phyloP scores from a whole-genome alignment of 2,888 invertebrate species.

The Anoplius nigerrimus region DNA sequence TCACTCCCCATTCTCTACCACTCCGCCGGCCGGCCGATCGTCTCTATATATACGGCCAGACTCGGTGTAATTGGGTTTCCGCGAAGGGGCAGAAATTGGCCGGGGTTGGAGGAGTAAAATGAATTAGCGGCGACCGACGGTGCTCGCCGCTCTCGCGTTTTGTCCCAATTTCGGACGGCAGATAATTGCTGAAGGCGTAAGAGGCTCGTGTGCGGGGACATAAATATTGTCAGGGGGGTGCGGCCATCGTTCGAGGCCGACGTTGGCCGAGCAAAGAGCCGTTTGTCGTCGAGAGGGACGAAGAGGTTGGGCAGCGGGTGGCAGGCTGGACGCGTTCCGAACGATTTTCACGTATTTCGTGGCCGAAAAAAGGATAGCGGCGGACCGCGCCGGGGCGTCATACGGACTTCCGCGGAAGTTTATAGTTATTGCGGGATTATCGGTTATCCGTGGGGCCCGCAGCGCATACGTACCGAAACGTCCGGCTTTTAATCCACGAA shows the following conservation, averaged over 20 bases:
- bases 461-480: conserved; percentile 13
- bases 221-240: not conserved
- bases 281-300: too few species aligned
- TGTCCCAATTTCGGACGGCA: conserved; percentile 35
- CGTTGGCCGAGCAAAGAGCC: not conserved
- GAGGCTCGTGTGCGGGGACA: not conserved
- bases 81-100: conserved; percentile 33
- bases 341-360: conserved; percentile 5
- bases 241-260: not conserved
- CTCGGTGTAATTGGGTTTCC: conserved; percentile 35
- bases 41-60: not conserved
- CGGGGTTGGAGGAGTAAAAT: conserved; percentile 38
- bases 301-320: too few species aligned
- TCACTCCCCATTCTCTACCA: not conserved
- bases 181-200: conserved; percentile 35
- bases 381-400: conserved; percentile 14
- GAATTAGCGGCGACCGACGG: conserved; percentile 38
- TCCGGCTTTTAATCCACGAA: conserved; percentile 22
- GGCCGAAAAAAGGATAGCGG: conserved; percentile 9
- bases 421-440: conserved; percentile 52
- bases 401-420: conserved; percentile 20
- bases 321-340: not conserved
- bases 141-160: conserved; percentile 20
- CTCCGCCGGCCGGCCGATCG: not conserved
- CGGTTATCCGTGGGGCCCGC: conserved; percentile 22